Evolutionary conservation across 2,113 vertebrate genomes (phyloP).

Genomic region (Amphiprion percula): DNA sequence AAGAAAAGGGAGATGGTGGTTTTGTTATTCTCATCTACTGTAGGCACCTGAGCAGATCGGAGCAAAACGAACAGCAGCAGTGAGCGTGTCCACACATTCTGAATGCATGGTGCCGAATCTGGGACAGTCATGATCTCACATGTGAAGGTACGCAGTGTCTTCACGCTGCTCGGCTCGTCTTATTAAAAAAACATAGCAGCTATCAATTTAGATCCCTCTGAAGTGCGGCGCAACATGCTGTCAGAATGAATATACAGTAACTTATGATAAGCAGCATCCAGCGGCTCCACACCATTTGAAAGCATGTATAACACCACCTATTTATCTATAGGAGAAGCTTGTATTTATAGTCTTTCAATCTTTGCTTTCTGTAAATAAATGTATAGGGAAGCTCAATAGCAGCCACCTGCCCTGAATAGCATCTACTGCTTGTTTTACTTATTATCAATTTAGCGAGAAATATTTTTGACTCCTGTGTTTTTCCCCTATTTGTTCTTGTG

Average conservation of each 20-base stretch:
- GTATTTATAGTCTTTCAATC: slow-evolving; percentile 51
- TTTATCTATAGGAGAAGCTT: slow-evolving; percentile 38
- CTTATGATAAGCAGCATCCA: slow-evolving; percentile 8
- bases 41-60: slow-evolving; percentile 14
- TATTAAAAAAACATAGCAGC: slow-evolving; percentile 46
- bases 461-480: slow-evolving; percentile 29
- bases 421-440: slow-evolving; percentile 24
- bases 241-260: background rate
- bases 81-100: slow-evolving; percentile 22
- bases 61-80: slow-evolving; percentile 8
- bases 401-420: slow-evolving; percentile 6
- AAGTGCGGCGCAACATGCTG: slow-evolving; percentile 6
- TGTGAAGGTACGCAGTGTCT: slow-evolving; percentile 15
- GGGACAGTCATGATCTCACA: slow-evolving; percentile 40
- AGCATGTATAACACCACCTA: background rate
- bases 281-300: background rate
- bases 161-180: slow-evolving; percentile 35
- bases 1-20: background rate
- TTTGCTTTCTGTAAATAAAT: slow-evolving; percentile 77
- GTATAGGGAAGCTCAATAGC: slow-evolving; percentile 35
- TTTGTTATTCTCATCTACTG: slow-evolving; percentile 18
- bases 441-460: slow-evolving; percentile 25
- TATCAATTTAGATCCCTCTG: slow-evolving; percentile 15
- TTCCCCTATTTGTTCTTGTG: background rate
- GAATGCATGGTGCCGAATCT: slow-evolving; percentile 46